Evolutionary conservation across 2,113 vertebrate genomes (phyloP).

Genomic region (Gopherus evgoodei): DNA sequence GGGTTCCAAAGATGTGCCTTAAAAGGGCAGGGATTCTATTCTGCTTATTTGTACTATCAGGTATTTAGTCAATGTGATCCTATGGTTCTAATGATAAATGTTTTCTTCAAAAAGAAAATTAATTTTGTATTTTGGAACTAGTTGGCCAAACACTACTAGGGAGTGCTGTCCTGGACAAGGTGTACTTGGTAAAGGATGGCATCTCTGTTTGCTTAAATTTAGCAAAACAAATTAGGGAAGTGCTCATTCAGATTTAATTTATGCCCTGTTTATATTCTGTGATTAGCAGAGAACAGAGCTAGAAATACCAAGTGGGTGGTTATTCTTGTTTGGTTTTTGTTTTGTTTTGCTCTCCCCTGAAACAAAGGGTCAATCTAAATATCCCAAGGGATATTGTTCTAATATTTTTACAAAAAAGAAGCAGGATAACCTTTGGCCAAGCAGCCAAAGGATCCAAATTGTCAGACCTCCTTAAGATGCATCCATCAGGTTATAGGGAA

Average conservation of each 20-base stretch:
- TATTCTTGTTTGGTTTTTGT: not conserved
- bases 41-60: not conserved
- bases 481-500: not conserved
- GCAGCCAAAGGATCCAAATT: not conserved
- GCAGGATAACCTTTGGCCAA: not conserved
- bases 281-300: not conserved
- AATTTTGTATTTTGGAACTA: not conserved
- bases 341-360: not conserved
- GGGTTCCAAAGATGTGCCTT: not conserved
- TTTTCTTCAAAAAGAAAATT: too few species aligned
- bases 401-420: not conserved
- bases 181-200: not conserved
- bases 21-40: not conserved
- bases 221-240: not conserved
- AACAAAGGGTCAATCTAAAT: not conserved
- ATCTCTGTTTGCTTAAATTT: not conserved
- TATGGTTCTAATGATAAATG: not conserved
- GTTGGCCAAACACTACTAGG: accelerated
- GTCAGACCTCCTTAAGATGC: not conserved
- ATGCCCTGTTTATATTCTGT: not conserved
- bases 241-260: not conserved
- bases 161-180: not conserved
- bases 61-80: not conserved
- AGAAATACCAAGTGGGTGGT: not conserved
- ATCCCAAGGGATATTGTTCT: not conserved